Evolutionary conservation across 92 coral and sea anemone species (phyloP).

Genomic region (Phenganax subtilis): DNA sequence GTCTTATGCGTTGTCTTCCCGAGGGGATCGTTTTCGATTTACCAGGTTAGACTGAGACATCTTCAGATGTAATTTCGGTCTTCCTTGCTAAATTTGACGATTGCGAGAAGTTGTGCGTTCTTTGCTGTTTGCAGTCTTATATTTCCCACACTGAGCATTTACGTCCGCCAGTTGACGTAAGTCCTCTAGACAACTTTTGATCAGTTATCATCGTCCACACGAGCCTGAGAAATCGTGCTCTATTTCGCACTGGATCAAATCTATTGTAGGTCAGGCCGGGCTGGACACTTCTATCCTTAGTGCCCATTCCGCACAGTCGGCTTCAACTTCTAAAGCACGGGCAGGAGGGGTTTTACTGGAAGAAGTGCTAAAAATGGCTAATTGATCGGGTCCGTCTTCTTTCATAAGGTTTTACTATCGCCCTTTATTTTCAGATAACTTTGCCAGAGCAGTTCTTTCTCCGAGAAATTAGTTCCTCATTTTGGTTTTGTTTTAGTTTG

Average conservation of each 20-base stretch:
- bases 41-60: slow-evolving; percentile 36
- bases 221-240: too few species aligned
- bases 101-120: too few species aligned
- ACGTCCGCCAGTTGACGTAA: too few species aligned
- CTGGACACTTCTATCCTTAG: too few species aligned
- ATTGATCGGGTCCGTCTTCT: background rate
- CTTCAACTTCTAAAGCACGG: background rate
- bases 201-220: too few species aligned
- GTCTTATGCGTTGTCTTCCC: slow-evolving; percentile 4
- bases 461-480: background rate
- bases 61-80: slow-evolving; percentile 8
- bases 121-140: too few species aligned
- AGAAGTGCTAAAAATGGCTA: background rate
- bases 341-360: background rate
- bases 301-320: too few species aligned
- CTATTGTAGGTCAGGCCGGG: too few species aligned
- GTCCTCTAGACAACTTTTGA: too few species aligned
- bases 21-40: slow-evolving; percentile 34
- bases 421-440: background rate
- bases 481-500: background rate
- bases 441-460: background rate
- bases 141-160: too few species aligned
- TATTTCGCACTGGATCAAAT: too few species aligned
- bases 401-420: background rate
- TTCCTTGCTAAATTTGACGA: too few species aligned